Conservation (phyloP, 1,140 invertebrate species). For the Neodiprion lecontei region DNA sequence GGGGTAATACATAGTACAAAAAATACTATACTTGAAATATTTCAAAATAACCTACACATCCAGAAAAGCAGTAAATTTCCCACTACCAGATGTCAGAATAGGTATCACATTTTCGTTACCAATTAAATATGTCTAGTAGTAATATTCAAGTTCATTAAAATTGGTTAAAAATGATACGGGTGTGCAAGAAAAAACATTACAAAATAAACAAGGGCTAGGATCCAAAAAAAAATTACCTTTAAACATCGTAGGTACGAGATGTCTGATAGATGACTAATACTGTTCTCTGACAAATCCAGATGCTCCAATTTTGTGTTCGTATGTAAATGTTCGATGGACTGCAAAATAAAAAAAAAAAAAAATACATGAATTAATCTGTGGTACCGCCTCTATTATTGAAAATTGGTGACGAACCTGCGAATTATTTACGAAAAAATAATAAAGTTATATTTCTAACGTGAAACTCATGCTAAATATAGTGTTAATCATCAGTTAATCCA, state of each 20-base stretch:
- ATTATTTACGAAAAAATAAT: not conserved
- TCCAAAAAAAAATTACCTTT: conserved; percentile 67
- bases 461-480: not conserved
- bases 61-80: too few relatives aligned
- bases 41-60: too few relatives aligned
- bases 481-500: not conserved
- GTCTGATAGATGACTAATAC: conserved; percentile 83
- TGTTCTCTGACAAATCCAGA: conserved; percentile 89
- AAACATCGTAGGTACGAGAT: conserved; percentile 81
- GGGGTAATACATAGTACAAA: too few relatives aligned
- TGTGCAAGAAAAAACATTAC: conserved; percentile 24
- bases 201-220: conserved; percentile 18
- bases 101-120: too few relatives aligned
- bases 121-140: too few relatives aligned
- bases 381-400: not conserved
- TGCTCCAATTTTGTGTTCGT: conserved; percentile 81
- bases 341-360: conserved; percentile 47
- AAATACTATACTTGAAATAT: too few relatives aligned
- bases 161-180: not conserved
- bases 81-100: too few relatives aligned
- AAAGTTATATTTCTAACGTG: conserved; percentile 1
- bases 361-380: conserved; percentile 8
- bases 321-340: conserved; percentile 87
- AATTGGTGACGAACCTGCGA: too few relatives aligned
- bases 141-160: too few relatives aligned